These are phyloP conservation scores for Gracilinanus agilis DNA, from an alignment of 2,113 vertebrate genomes.

Conservation along the genomic window DNA sequence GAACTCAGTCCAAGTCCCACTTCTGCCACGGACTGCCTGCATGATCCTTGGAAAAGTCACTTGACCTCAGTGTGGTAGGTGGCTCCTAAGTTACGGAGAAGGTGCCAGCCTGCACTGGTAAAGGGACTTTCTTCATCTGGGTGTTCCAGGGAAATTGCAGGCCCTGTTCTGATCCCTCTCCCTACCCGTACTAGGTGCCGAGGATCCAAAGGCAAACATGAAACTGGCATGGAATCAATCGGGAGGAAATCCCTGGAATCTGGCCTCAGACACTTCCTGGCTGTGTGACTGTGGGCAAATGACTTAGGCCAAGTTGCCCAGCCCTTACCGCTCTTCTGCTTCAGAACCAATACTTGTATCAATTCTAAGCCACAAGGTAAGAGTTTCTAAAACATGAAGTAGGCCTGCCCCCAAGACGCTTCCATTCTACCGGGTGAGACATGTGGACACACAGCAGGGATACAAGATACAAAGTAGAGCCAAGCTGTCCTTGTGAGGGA, in stretches of 20 bases:
- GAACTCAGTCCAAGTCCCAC: neutral
- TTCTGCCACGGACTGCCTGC: neutral
- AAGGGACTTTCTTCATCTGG: neutral
- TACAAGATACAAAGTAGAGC: neutral
- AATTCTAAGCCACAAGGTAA: too few species aligned
- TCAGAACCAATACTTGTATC: too few species aligned
- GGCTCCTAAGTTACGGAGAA: neutral
- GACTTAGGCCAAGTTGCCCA: too few species aligned
- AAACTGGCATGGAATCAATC: neutral
- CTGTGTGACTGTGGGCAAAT: too few species aligned
- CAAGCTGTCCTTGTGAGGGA: neutral
- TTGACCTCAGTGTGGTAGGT: neutral
- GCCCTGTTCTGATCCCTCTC: neutral
- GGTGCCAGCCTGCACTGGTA: neutral
- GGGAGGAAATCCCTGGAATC: too few species aligned
- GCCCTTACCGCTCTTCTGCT: too few species aligned
- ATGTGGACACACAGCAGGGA: neutral
- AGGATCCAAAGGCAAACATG: neutral
- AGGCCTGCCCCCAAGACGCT: neutral
- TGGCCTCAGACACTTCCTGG: too few species aligned
- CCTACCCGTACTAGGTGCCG: neutral
- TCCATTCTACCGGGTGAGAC: neutral
- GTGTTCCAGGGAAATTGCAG: neutral
- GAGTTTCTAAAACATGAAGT: too few species aligned
- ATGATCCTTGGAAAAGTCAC: neutral